Conservation (phyloP, 2,113 vertebrate species). For the Ptilonorhynchus violaceus region DNA sequence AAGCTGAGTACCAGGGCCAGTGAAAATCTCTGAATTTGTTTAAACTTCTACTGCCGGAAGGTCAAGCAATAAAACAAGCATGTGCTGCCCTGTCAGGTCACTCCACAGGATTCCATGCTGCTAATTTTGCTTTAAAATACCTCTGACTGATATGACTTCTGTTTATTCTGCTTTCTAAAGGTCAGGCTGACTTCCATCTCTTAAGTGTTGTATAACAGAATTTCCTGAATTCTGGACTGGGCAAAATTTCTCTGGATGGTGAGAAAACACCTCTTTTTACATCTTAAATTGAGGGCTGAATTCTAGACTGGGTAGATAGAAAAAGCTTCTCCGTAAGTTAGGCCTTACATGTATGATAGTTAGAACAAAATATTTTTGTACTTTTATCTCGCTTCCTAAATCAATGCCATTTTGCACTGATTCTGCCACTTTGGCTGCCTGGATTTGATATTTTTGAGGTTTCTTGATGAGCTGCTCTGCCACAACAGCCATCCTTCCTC, state of each 20-base stretch:
- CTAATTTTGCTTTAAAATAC: slow-evolving; percentile 3
- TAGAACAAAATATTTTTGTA: not conserved
- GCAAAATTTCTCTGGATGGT: not conserved
- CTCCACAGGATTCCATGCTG: not conserved
- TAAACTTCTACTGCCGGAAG: not conserved
- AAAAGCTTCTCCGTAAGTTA: not conserved
- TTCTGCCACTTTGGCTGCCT: not conserved
- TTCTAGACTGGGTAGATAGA: not conserved
- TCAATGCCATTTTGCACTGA: not conserved
- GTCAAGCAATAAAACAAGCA: slow-evolving; percentile 1
- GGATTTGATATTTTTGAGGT: not conserved
- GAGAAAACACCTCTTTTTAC: not conserved
- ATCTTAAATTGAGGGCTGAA: not conserved
- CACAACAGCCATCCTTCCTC: not conserved
- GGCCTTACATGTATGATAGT: not conserved
- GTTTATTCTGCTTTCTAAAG: not conserved
- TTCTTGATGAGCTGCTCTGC: not conserved
- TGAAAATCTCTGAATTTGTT: not conserved
- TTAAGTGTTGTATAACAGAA: not conserved
- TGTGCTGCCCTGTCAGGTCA: not conserved
- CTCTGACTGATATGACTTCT: not conserved
- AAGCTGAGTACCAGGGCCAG: not conserved
- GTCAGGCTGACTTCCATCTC: not conserved
- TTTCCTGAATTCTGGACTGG: not conserved
- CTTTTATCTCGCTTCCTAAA: not conserved